A percentile compares a stretch with the other conserved stretches of the same genome.
Conservation (phyloP, 2,113 vertebrate species). For the Sarotherodon lohbergeri region DNA sequence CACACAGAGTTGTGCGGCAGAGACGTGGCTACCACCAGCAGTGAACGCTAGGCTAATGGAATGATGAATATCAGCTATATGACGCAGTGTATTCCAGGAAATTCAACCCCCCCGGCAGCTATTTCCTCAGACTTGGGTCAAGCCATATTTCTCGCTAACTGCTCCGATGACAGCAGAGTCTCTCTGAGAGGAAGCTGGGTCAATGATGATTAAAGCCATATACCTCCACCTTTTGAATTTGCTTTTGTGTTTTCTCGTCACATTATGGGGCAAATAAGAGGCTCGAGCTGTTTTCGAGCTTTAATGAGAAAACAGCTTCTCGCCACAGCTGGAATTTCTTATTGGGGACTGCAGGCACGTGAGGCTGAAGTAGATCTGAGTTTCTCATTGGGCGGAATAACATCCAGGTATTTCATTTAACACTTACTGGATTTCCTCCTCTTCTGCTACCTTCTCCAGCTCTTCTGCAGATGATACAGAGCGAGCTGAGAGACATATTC, state of each 20-base stretch:
- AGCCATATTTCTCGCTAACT: conserved; percentile 39
- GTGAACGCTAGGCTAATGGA: conserved; percentile 30
- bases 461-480: neutral
- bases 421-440: neutral
- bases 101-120: conserved; percentile 19
- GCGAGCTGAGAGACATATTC: neutral
- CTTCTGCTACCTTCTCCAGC: neutral
- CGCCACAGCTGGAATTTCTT: neutral
- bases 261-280: neutral
- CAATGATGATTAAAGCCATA: conserved; percentile 21
- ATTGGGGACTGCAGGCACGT: neutral
- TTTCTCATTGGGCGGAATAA: neutral
- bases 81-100: conserved; percentile 50
- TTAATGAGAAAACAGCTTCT: neutral
- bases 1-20: neutral
- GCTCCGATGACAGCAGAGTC: conserved; percentile 20
- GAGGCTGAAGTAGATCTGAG: neutral
- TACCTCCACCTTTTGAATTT: neutral
- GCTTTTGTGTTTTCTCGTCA: neutral
- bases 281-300: neutral
- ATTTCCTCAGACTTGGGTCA: conserved; percentile 6
- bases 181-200: conserved; percentile 32
- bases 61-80: conserved; percentile 35
- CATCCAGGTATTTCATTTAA: neutral
- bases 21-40: neutral